Evolutionary conservation across 1,140 invertebrate species (phyloP).

Genomic region (Drosophila repleta): DNA sequence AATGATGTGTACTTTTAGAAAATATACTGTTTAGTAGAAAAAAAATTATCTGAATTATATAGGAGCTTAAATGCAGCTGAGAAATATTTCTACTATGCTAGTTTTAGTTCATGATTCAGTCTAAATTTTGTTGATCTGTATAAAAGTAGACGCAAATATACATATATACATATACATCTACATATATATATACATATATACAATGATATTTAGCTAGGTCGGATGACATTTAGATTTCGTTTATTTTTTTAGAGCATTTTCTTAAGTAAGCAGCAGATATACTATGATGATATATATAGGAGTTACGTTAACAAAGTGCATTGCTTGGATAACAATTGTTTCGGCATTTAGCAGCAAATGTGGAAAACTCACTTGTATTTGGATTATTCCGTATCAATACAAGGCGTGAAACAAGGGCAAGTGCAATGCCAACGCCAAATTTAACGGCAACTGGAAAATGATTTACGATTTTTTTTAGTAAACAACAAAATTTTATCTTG

Average conservation of each 20-base stretch:
- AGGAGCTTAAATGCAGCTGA: no score
- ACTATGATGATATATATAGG: constrained; percentile 16
- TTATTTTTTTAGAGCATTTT: no score
- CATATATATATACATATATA: constrained; percentile 1
- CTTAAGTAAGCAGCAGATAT: constrained; percentile 23
- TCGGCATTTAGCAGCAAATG: constrained; percentile 44
- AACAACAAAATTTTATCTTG: constrained; percentile 25
- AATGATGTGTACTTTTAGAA: no score
- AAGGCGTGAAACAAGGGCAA: constrained; percentile 90
- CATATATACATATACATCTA: constrained; percentile 1
- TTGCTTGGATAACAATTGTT: constrained; percentile 24
- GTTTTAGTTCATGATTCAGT: no score
- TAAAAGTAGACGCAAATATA: background rate
- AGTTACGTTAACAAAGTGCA: constrained; percentile 45
- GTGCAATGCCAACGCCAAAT: constrained; percentile 89
- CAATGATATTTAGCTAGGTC: background rate
- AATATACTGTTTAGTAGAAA: no score
- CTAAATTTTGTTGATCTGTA: background rate
- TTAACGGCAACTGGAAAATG: constrained; percentile 90
- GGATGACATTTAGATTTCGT: no score
- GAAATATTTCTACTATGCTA: no score
- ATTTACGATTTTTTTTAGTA: constrained; percentile 65
- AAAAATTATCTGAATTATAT: no score
- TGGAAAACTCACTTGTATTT: constrained; percentile 83
- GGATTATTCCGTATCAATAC: constrained; percentile 86